A percentile compares a stretch with the other conserved stretches of the same genome.
phyloP scores from a whole-genome alignment of 2,797 vertebrate genomes.

The Leptodactylus fallax region DNA sequence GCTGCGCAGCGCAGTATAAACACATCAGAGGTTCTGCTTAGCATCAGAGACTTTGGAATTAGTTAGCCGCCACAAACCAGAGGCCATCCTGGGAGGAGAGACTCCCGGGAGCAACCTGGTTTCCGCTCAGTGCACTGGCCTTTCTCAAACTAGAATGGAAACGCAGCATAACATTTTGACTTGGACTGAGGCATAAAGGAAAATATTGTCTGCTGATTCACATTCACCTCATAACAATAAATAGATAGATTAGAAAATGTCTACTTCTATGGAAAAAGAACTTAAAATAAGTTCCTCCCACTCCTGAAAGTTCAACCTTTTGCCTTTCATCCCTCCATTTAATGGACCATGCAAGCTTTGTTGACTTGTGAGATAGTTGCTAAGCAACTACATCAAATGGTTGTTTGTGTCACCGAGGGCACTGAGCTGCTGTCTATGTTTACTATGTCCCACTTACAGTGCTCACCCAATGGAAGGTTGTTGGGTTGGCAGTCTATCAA shows the following conservation, averaged over 20 bases:
- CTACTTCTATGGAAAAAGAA: background rate
- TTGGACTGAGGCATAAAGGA: background rate
- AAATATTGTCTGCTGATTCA: conserved; percentile 12
- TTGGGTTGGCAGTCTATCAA: background rate
- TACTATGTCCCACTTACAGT: background rate
- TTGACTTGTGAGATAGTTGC: conserved; percentile 8
- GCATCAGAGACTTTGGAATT: conserved; percentile 22
- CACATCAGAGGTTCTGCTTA: conserved; percentile 17
- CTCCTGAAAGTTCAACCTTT: background rate
- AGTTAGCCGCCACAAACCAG: conserved; percentile 21
- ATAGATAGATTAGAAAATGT: background rate
- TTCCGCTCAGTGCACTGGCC: conserved; percentile 33
- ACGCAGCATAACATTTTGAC: conserved; percentile 8
- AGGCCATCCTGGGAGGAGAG: conserved; percentile 30
- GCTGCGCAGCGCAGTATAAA: conserved; percentile 9
- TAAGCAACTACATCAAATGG: conserved; percentile 19
- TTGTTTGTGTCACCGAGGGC: conserved; percentile 21
- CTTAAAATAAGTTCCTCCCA: background rate
- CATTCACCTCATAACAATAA: conserved; percentile 18
- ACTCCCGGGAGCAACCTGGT: background rate
- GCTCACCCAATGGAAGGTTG: background rate
- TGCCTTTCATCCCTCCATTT: conserved; percentile 1
- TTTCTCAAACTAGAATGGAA: conserved; percentile 27
- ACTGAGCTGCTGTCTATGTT: background rate
- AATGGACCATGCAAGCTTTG: background rate